phyloP scores from a whole-genome alignment of 1,140 invertebrate species.

The Araneus ventricosus region DNA sequence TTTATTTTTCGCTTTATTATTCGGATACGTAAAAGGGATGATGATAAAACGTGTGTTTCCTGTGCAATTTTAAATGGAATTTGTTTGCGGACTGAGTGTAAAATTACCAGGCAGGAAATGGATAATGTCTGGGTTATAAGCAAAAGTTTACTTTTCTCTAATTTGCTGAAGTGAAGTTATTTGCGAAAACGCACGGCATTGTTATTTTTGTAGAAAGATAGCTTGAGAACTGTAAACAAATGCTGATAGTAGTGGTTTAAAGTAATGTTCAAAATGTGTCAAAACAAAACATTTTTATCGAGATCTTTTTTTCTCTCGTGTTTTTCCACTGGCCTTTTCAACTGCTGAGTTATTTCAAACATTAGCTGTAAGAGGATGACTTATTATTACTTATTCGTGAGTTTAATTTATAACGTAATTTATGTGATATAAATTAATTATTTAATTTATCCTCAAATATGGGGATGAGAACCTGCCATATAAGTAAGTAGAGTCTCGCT shows the following conservation, averaged over 20 bases:
- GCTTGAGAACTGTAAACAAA: background rate
- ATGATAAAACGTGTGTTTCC: constrained; percentile 3
- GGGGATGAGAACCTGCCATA: too few species aligned
- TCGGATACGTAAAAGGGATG: background rate
- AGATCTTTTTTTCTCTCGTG: background rate
- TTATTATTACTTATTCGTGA: too few species aligned
- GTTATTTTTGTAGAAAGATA: background rate
- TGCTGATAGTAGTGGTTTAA: background rate
- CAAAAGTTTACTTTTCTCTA: background rate
- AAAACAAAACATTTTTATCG: too few species aligned
- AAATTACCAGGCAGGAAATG: background rate
- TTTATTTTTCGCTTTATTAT: background rate
- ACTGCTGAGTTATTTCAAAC: too few species aligned
- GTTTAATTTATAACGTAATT: too few species aligned
- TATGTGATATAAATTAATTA: too few species aligned
- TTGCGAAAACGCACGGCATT: background rate
- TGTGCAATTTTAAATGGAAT: background rate
- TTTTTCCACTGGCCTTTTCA: background rate
- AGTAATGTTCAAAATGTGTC: too few species aligned
- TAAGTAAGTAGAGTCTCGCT: too few species aligned
- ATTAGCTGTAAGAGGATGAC: too few species aligned
- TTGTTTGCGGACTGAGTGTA: background rate
- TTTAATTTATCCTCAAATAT: too few species aligned
- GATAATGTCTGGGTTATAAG: background rate
- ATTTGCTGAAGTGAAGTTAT: background rate